A percentile compares a stretch with the other conserved stretches of the same genome.
Evolutionary conservation across 1,140 invertebrate species (phyloP).

Genomic region (Melanaphis sacchari): DNA sequence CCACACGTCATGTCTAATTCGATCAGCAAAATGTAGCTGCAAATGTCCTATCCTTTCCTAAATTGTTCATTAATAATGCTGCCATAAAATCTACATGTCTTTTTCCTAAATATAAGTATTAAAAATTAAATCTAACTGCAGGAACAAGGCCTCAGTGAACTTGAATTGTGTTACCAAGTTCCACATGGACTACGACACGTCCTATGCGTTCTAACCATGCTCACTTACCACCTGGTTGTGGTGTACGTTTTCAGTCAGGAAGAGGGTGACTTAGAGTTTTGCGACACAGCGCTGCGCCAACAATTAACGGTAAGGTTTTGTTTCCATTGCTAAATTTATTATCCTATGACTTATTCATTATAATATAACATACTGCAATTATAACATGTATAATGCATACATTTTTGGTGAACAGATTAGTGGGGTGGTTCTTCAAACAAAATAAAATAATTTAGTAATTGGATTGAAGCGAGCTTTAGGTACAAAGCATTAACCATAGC

Average conservation of each 20-base stretch:
- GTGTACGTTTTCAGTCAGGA: slow-evolving; percentile 81
- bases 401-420: too few species aligned
- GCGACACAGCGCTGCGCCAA: slow-evolving; percentile 75
- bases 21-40: not conserved
- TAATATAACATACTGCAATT: not conserved
- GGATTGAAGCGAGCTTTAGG: too few species aligned
- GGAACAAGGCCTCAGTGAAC: slow-evolving; percentile 68
- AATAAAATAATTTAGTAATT: too few species aligned
- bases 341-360: not conserved
- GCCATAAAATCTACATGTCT: not conserved
- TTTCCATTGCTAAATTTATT: not conserved
- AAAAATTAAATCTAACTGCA: not conserved
- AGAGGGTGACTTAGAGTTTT: slow-evolving; percentile 79
- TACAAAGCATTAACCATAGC: too few species aligned
- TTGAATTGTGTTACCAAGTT: slow-evolving; percentile 75
- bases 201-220: slow-evolving; percentile 82
- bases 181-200: slow-evolving; percentile 79
- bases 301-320: slow-evolving; percentile 70
- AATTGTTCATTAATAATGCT: not conserved
- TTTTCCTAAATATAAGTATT: not conserved
- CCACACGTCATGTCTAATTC: not conserved
- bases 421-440: too few species aligned
- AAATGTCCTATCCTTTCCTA: not conserved
- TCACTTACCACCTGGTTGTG: slow-evolving; percentile 85
- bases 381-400: not conserved